A percentile compares a stretch with the other conserved stretches of the same genome.
Conservation (phyloP, 2,113 vertebrate species). For the Tenebrosternarchus preto region DNA sequence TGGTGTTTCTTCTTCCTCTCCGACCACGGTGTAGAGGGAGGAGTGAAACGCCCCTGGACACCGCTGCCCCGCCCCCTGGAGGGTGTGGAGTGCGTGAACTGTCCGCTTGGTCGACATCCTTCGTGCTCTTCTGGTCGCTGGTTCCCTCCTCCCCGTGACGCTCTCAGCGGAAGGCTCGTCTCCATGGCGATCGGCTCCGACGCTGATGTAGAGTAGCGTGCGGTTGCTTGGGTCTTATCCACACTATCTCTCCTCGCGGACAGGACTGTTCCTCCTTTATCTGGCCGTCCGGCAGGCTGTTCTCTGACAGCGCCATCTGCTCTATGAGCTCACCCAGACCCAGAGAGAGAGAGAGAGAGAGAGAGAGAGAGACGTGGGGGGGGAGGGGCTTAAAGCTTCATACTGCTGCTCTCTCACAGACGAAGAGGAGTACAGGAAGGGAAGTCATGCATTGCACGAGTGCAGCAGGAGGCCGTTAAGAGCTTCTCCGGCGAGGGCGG, state of each 20-base stretch:
- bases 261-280: conserved; percentile 74
- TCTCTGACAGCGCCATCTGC: conserved; percentile 61
- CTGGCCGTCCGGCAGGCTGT: conserved; percentile 58
- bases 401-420: too few species aligned
- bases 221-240: conserved; percentile 69
- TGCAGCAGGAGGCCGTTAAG: too few species aligned
- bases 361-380: background rate
- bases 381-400: background rate
- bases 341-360: too few species aligned
- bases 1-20: conserved; percentile 20
- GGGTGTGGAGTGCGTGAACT: too few species aligned
- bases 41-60: background rate
- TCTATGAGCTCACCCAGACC: too few species aligned
- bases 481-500: too few species aligned
- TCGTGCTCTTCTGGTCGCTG: background rate
- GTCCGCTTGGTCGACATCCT: background rate
- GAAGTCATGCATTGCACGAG: too few species aligned
- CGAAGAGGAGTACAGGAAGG: too few species aligned
- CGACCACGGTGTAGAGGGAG: background rate
- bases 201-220: conserved; percentile 69
- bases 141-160: too few species aligned
- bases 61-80: background rate
- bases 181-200: conserved; percentile 63
- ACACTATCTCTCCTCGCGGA: conserved; percentile 67
- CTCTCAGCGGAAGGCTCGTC: conserved; percentile 62